Evolutionary conservation across 2,888 invertebrate species (phyloP).

Genomic region (Petrophora chlorosata): DNA sequence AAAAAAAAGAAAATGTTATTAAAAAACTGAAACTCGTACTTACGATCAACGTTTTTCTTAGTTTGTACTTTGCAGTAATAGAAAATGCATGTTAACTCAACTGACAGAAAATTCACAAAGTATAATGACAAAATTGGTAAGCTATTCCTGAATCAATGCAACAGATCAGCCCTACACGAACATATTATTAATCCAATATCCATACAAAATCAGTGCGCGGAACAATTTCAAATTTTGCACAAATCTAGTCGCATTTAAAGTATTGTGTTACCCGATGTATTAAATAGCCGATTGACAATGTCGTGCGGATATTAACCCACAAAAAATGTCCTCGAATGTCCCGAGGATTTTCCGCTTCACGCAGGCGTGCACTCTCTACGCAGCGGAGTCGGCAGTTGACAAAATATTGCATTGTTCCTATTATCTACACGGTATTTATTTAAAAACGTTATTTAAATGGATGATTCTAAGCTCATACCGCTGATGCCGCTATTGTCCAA

Average conservation of each 20-base stretch:
- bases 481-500: slow-evolving; percentile 73
- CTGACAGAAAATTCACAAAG: no score
- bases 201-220: slow-evolving; percentile 73
- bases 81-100: no score
- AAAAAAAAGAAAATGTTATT: no score
- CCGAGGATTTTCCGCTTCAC: slow-evolving; percentile 84
- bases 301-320: slow-evolving; percentile 82
- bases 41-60: no score
- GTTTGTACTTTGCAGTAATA: no score
- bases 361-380: slow-evolving; percentile 78
- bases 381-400: slow-evolving; percentile 80
- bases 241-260: slow-evolving; percentile 82
- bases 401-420: slow-evolving; percentile 84
- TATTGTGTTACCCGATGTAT: slow-evolving; percentile 82
- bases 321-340: slow-evolving; percentile 83
- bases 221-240: slow-evolving; percentile 82
- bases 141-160: slow-evolving; percentile 14
- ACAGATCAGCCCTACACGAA: slow-evolving; percentile 33
- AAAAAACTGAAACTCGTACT: no score
- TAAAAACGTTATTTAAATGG: slow-evolving; percentile 84
- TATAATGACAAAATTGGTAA: background rate
- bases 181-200: slow-evolving; percentile 76
- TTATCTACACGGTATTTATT: slow-evolving; percentile 82
- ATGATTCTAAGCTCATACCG: slow-evolving; percentile 81
- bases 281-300: slow-evolving; percentile 83